phyloP scores from a whole-genome alignment of 1,140 invertebrate genomes.

The Diachasmimorpha longicaudata region DNA sequence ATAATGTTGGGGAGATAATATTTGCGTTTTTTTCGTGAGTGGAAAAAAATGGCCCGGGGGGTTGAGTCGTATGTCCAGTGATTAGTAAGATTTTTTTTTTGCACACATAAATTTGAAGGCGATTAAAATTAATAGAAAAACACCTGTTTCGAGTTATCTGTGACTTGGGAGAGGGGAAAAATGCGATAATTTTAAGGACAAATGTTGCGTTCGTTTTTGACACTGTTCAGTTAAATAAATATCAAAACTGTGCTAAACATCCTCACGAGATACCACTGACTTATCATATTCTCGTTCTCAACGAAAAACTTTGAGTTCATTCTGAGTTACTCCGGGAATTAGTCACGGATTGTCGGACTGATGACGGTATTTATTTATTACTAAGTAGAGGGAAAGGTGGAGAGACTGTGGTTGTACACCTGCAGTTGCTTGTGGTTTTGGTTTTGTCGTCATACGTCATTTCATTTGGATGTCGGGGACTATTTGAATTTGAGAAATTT shows the following conservation, averaged over 20 bases:
- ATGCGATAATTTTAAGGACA: constrained; percentile 5
- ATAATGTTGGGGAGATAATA: too few species aligned
- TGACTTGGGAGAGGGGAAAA: background rate
- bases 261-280: background rate
- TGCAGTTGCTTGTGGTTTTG: background rate
- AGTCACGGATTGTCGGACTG: background rate
- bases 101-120: background rate
- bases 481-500: too few species aligned
- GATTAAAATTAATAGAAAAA: background rate
- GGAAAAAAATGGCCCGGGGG: too few species aligned
- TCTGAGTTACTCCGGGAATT: background rate
- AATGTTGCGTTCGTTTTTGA: constrained; percentile 1
- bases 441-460: background rate
- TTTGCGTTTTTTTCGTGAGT: too few species aligned
- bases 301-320: background rate
- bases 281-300: background rate
- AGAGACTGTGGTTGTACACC: constrained; percentile 1
- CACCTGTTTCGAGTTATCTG: background rate
- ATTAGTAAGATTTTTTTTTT: too few species aligned
- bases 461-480: background rate
- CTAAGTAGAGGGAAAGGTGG: background rate
- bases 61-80: too few species aligned
- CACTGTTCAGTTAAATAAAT: background rate
- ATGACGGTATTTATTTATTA: background rate
- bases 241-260: constrained; percentile 7